Evolutionary conservation across 2,888 invertebrate genomes (phyloP), one percentile per base, ranked within the genome.

Genomic region (Trichopoda pennipes): DNA sequence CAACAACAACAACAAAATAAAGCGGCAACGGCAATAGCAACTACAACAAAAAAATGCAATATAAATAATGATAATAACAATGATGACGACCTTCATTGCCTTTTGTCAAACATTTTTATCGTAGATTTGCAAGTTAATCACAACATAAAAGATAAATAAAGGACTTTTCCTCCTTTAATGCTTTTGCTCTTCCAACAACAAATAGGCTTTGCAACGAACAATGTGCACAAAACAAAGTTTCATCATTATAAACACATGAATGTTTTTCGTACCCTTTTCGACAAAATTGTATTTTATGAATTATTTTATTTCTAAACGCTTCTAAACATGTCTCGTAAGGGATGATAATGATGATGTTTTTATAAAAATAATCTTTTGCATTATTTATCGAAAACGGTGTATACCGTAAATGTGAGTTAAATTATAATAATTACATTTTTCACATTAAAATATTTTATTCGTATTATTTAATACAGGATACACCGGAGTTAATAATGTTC

Each of bases 121-220:
- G 76, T 53, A 75, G 75, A 79, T 79, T 79, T 76, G 82, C 78
- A 76, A 80, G 83, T 77, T 77, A 92, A 78, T 85, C 83, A 81
- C 86, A 86, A 1, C 92, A 92, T 0, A 92, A 92, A 0, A 91
- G 92, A 2, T 91, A 91, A 70, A 21, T 89, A 83, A 89, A 72
- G 68, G 68, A 76, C 70, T 68, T 28, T 49, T 64, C 56, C 44
- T 70, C 8, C 60, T 92, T 92, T 90, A 91, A 92, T 60, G 70
- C 49, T 49, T 38, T 38, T 17, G 10, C 38, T 28, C 19, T 53
- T 44, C 7, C 47, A 55, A 60, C 17, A 78, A 66, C 19, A 61
- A 63, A 74, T 49, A 49, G 21, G 51, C 51, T 42, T 42, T 64
- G 64, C 35, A 77, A 61, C 23, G 44, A n/a, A 58, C 58, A 70